Evolutionary conservation across 2,113 vertebrate genomes (phyloP).

Genomic region (Hydrochoerus hydrochaeris): DNA sequence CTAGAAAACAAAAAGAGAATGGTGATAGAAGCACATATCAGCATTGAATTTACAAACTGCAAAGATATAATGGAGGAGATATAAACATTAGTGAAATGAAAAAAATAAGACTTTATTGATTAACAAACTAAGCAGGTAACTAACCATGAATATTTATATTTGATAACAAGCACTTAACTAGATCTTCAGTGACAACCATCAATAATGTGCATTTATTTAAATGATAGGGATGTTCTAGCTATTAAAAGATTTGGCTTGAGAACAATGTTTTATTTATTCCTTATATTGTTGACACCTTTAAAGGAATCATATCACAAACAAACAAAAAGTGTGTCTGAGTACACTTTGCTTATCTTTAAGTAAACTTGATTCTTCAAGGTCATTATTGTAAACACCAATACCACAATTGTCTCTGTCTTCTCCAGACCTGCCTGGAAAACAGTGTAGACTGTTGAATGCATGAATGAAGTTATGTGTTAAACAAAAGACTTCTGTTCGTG

Average conservation of each 20-base stretch:
- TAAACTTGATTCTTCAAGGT: not conserved
- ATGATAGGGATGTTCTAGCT: conserved; percentile 4
- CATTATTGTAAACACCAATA: not conserved
- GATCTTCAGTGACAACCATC: not conserved
- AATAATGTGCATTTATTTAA: conserved; percentile 54
- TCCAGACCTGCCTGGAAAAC: not conserved
- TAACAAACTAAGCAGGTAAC: conserved; percentile 47
- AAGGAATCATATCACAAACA: not conserved
- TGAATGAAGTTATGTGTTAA: not conserved
- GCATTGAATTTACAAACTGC: conserved; percentile 18
- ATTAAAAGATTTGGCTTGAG: not conserved
- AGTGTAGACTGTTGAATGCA: not conserved
- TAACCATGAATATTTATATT: conserved; percentile 53
- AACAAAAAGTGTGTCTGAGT: not conserved
- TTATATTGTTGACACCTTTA: not conserved
- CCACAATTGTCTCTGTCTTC: not conserved
- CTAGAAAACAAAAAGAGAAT: not conserved
- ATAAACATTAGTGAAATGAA: conserved; percentile 54
- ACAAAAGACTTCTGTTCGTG: not conserved
- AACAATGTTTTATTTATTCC: not conserved
- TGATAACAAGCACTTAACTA: conserved; percentile 23
- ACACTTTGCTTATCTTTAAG: not conserved
- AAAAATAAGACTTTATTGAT: conserved; percentile 46
- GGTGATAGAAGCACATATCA: not conserved
- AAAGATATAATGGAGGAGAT: conserved; percentile 35